Conservation (phyloP, 2,888 invertebrate genomes). For the Drosophila mulleri region DNA sequence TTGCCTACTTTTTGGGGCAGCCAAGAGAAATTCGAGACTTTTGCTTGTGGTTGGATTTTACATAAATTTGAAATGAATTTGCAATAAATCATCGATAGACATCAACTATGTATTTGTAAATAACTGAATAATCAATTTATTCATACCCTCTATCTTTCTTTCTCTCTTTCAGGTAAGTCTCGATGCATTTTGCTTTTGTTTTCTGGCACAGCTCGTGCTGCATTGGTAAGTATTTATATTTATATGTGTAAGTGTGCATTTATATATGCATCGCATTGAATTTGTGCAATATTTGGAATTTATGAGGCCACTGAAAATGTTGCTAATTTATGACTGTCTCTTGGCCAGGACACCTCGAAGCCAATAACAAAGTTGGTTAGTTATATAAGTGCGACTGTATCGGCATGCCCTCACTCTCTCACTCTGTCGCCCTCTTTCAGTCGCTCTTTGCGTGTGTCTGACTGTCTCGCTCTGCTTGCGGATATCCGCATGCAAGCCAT, state of each 20-base stretch:
- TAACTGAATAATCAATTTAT: constrained; percentile 33
- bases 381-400: constrained; percentile 58
- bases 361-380: constrained; percentile 65
- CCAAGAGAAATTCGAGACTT: not conserved
- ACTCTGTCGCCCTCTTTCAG: not conserved
- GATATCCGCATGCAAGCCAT: constrained; percentile 81
- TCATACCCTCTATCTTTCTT: constrained; percentile 29
- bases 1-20: constrained; percentile 34
- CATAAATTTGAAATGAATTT: constrained; percentile 24
- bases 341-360: constrained; percentile 64
- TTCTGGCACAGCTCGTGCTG: constrained; percentile 3
- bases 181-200: constrained; percentile 29
- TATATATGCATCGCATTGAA: constrained; percentile 11
- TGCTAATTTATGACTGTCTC: constrained; percentile 69
- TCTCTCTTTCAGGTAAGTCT: constrained; percentile 66
- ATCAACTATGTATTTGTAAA: constrained; percentile 24
- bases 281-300: constrained; percentile 45
- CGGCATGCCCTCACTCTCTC: not conserved
- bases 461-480: constrained; percentile 61
- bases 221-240: constrained; percentile 61
- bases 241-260: constrained; percentile 17
- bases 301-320: constrained; percentile 69
- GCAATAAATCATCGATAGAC: constrained; percentile 38
- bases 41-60: constrained; percentile 4
- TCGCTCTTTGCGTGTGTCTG: constrained; percentile 3